Conservation (phyloP, 2,113 vertebrate genomes). For the Pygoscelis adeliae region DNA sequence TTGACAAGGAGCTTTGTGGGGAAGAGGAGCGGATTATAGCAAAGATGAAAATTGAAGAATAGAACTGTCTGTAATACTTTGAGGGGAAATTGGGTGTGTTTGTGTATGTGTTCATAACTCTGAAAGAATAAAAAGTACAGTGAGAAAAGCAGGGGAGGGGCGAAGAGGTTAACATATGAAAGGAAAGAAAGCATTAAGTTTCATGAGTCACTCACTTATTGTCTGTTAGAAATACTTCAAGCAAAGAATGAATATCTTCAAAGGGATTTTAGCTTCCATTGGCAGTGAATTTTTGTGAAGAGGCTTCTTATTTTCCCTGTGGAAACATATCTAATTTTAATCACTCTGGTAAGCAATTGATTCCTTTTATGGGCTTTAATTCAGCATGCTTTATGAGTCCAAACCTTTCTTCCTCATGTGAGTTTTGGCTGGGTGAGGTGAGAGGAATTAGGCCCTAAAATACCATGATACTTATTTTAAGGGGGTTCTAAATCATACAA, state of each 20-base stretch:
- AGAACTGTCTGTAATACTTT: not conserved
- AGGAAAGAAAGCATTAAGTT: not conserved
- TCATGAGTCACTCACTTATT: not conserved
- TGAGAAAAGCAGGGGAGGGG: not conserved
- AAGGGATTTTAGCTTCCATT: not conserved
- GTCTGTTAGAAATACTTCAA: not conserved
- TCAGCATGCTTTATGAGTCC: conserved; percentile 8
- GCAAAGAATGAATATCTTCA: not conserved
- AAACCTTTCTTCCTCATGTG: conserved; percentile 23
- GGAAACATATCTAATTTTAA: conserved; percentile 31
- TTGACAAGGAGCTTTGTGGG: not conserved
- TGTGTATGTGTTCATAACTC: not conserved
- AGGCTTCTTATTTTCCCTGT: conserved; percentile 10
- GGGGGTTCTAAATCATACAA: conserved; percentile 10
- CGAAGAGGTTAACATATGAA: not conserved
- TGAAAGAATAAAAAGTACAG: not conserved
- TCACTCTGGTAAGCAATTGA: conserved; percentile 31
- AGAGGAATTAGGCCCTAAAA: conserved; percentile 46
- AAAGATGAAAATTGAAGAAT: not conserved
- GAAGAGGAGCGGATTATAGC: not conserved
- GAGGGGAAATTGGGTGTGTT: not conserved
- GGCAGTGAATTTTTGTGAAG: not conserved
- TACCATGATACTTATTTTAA: not conserved
- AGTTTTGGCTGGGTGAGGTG: not conserved
- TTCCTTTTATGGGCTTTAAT: conserved; percentile 39